Base-by-base conservation (phyloP, 2,797 vertebrate genomes). In the Enteromius trimaculatus region DNA sequence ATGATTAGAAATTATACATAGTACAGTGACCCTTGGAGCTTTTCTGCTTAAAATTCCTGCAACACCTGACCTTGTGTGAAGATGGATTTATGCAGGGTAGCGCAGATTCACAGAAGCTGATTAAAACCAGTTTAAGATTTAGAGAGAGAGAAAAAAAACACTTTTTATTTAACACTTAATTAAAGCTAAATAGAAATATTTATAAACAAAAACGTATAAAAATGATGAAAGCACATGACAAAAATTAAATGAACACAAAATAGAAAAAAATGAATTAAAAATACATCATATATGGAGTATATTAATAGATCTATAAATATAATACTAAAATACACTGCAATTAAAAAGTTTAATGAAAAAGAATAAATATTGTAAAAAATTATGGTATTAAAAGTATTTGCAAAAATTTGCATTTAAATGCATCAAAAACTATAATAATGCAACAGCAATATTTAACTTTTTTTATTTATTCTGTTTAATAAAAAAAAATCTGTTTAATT, bases 21-120 rank as follows among this genome's bases (percentile, higher is more conserved):
- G n/a, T 13, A 42, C 64, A 29, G 39, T 49, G 42, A 44, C 19
- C 3, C 62, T 42, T n/a, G 14, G 64, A 31, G 34, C 37, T 62
- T 23, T 68, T 34, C 4, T 58, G 71, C 62, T 62, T 19, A 81
- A 58, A 3, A 8, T 29, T 58, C 37, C 29, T 10, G 55, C 14
- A 71, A 68, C 13, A 58, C 14, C 44, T 37, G 53, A 55, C 71
- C 64, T 42, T 72, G 44, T 51, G 44, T 51, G 26, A 53, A 74
- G 11, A 14, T 53, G 29, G 17, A 34, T n/a, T 72, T 51, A 31
- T 19, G 0, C 47, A 3, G 26, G 26, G 26, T 23, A 77, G 34
- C 21, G 3, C 78, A 78, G 66, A n/a, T 49, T 34, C 31, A 39
- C n/a, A 66, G 17, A 65, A 5, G 9, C 19, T 4, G 51, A 79